phyloP scores from a whole-genome alignment of 2,888 invertebrate species.

The Ochropacha duplaris region DNA sequence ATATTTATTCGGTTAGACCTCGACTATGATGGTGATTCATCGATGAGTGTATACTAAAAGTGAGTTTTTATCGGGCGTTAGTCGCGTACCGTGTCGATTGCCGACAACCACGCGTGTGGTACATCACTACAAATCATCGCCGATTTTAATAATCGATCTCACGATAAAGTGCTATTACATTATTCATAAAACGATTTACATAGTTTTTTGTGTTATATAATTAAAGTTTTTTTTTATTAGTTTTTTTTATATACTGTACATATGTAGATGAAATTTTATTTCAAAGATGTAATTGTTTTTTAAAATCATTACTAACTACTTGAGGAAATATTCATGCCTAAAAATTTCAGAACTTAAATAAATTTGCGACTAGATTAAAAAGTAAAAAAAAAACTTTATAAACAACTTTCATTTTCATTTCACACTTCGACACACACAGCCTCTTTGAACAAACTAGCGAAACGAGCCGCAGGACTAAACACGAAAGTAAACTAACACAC shows the following conservation, averaged over 20 bases:
- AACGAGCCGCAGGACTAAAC: slow-evolving; percentile 50
- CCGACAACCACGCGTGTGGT: slow-evolving; percentile 36
- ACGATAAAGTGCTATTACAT: slow-evolving; percentile 12
- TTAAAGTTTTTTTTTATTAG: neutral
- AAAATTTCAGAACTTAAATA: slow-evolving; percentile 27
- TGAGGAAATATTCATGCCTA: too few relatives aligned
- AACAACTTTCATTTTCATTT: slow-evolving; percentile 64
- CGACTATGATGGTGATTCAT: slow-evolving; percentile 64
- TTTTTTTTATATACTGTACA: neutral
- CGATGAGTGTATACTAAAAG: slow-evolving; percentile 79
- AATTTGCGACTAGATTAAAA: slow-evolving; percentile 43
- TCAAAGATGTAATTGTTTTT: too few relatives aligned
- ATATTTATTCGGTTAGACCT: slow-evolving; percentile 69
- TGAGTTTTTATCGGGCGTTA: slow-evolving; percentile 73
- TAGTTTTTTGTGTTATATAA: slow-evolving; percentile 15
- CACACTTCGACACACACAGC: slow-evolving; percentile 32
- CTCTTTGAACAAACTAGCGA: slow-evolving; percentile 47
- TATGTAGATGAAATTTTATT: too few relatives aligned
- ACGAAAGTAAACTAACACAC: slow-evolving; percentile 55
- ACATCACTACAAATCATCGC: slow-evolving; percentile 26
- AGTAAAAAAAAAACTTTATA: slow-evolving; percentile 46
- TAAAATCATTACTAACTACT: neutral
- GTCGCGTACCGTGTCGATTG: slow-evolving; percentile 40
- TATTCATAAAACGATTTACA: slow-evolving; percentile 12
- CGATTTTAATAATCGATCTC: slow-evolving; percentile 16